Evolutionary conservation across 2,797 vertebrate species (phyloP), one percentile per base, ranked within the genome.

Genomic region (Silurus aristotelis): DNA sequence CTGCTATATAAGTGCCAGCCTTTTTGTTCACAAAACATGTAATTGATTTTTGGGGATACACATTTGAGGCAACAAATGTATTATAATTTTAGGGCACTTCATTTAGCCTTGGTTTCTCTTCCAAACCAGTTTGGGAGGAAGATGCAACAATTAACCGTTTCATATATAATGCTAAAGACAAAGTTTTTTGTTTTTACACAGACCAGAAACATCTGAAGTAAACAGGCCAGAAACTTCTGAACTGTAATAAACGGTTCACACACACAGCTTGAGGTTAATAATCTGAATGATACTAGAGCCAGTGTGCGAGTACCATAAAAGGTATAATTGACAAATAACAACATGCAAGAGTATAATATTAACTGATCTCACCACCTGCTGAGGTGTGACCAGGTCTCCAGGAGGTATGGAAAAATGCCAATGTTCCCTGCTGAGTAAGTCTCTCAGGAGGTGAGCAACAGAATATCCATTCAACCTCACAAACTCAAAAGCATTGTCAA

Each of bases 311-410:
- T 89, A 73, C 63, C 48, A 86, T 56, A 48, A 84, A 80, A 80
- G 70, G 56, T n/a, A 85, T 64, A 78, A 77, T 38, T 38, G 15
- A 38, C 46, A 85, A 58, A 58, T 25, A 55, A 80, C 76, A 83
- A 67, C 71, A 81, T 25, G 63, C 84, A 83, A 38, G 48, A 82
- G 88, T 89, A 87, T 77, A 86, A 79, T 78, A 89, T 63, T 84
- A 86, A 87, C 87, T 52, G 9, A 87, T 90, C 93, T 94, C 87
- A 95, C 92, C 93, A 88, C 90, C 87, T 87, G 72, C 84, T 87
- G 86, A 87, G 91, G 86, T 84, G 87, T 77, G 87, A 88, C 89
- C 14, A 25, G 71, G 61, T 91, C 84, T 84, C 64, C 85, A 87
- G 84, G 87, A 84, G 88, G 82, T 80, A 86, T 70, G 71, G 78